Evolutionary conservation across 2,797 vertebrate species (phyloP).

Genomic region (Sphenopsis melanotis): DNA sequence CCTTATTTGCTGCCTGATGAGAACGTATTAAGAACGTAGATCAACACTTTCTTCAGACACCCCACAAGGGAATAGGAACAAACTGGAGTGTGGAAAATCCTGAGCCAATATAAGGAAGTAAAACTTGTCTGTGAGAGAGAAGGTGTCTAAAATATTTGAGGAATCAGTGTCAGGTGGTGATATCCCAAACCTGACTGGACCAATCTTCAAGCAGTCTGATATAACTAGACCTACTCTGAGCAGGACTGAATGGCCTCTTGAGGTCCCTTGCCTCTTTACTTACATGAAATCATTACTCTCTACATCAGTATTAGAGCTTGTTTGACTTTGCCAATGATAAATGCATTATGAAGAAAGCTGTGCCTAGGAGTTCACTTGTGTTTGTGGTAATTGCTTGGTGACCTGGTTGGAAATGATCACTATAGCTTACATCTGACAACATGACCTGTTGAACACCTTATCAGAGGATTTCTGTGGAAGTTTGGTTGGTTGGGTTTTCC

Average conservation of each 20-base stretch:
- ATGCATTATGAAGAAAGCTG: not conserved
- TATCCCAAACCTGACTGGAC: not conserved
- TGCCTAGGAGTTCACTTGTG: not conserved
- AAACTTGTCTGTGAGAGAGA: not conserved
- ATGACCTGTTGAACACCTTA: not conserved
- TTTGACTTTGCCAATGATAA: not conserved
- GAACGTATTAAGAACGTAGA: accelerated
- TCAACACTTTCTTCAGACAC: not conserved
- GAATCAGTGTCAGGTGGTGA: accelerated
- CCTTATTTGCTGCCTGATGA: not conserved
- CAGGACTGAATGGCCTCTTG: not conserved
- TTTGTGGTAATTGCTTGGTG: not conserved
- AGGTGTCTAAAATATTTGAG: not conserved
- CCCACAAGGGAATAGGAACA: too few relatives aligned
- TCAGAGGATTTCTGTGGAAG: not conserved
- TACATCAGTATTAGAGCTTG: not conserved
- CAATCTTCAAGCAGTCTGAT: not conserved
- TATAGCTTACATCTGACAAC: not conserved
- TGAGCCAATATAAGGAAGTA: not conserved
- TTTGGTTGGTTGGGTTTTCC: not conserved
- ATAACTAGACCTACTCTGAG: not conserved
- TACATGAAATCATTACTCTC: not conserved
- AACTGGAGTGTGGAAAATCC: not conserved
- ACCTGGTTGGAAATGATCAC: not conserved
- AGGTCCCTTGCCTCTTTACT: not conserved